Evolutionary conservation across 2,797 vertebrate genomes (phyloP), one percentile per base, ranked within the genome.

Genomic region (Varecia variegata): DNA sequence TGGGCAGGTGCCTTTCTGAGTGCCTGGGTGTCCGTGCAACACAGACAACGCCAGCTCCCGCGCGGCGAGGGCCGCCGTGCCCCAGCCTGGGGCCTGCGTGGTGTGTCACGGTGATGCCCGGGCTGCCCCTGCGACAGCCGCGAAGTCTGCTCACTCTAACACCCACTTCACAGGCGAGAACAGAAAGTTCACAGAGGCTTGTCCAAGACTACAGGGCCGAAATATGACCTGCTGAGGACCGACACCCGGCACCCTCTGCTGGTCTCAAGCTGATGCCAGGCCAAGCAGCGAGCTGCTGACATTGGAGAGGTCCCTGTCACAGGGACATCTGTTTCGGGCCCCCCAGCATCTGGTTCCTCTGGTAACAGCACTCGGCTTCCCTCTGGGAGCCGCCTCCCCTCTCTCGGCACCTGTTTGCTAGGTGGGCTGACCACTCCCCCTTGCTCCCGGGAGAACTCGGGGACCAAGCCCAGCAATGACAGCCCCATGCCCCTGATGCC

Each of bases 41-140:
- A 13, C 15, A 83, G 74, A n/a, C 27, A 21, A 68, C 6, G 17
- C 56, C 35, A 9, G 25, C 18, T n/a, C 35, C 35, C 6, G 54
- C 3, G 3, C 30, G 12, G 9, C 1, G 3, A 80, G 27, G 52
- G 3, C 21, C 10, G 7, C 20, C 15, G 0, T 2, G 13, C 30
- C 8, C 14, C 7, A 27, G 79, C 30, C 70, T 45, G 38, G 43
- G 13, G 52, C 43, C 32, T 3, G 12, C 35, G 45, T 7, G 1
- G 11, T 12, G 45, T 40, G 40, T 25, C 62, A 32, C 12, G n/a
- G 27, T 1, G n/a, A 13, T 15, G 43, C 32, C 13, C 11, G 14
- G 7, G 62, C 35, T 8, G 13, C 20, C 12, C 60, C 21, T 3
- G 5, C 3, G 45, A 35, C 32, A 67, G 60, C 32, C 27, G 8